Evolutionary conservation across 2,888 invertebrate species (phyloP).

Genomic region (Ramazzottius varieornatus): DNA sequence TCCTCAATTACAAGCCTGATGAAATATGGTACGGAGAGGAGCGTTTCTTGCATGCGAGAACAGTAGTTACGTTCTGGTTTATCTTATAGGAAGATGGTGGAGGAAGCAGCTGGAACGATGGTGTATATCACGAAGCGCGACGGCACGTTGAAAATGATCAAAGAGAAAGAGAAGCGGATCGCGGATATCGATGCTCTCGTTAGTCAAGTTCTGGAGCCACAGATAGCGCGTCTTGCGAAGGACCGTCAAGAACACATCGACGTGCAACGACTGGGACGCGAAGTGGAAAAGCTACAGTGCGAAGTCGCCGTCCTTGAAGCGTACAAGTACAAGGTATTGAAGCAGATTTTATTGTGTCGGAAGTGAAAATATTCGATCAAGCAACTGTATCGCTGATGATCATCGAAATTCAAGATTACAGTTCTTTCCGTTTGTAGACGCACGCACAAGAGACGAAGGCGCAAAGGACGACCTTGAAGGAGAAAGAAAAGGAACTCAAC

Average conservation of each 20-base stretch:
- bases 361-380: background rate
- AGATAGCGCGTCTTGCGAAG: background rate
- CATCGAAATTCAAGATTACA: background rate
- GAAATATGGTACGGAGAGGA: background rate
- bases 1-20: slow-evolving; percentile 81
- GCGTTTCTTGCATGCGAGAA: no score
- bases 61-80: background rate
- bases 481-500: slow-evolving; percentile 14
- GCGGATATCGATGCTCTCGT: background rate
- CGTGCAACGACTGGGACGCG: background rate
- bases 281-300: background rate
- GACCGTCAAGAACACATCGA: background rate
- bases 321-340: background rate
- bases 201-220: background rate
- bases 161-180: slow-evolving; percentile 39
- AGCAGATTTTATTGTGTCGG: background rate
- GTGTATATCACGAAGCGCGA: slow-evolving; percentile 84
- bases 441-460: background rate
- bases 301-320: background rate
- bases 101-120: slow-evolving; percentile 90
- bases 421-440: background rate
- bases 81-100: slow-evolving; percentile 42
- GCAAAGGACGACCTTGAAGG: background rate
- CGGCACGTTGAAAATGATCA: slow-evolving; percentile 54
- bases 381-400: background rate